Percentiles rank a stretch among this genome's conserved stretches.
These are phyloP conservation scores for Ptiloglossa arizonensis DNA, from an alignment of 1,140 invertebrate genomes.

Conservation along the genomic window DNA sequence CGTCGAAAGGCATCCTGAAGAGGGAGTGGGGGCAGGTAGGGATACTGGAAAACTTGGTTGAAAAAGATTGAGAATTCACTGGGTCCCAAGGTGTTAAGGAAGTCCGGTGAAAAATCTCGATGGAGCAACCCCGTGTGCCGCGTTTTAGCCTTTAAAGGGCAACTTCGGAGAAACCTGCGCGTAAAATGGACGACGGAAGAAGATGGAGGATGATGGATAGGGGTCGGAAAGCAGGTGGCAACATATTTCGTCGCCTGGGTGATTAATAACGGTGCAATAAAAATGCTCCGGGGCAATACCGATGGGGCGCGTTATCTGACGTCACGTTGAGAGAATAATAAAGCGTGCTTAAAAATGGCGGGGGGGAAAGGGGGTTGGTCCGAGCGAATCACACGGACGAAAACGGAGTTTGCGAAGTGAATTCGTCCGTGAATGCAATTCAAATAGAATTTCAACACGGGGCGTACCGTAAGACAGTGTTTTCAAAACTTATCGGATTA, in stretches of 20 bases:
- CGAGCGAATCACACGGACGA: too few species aligned
- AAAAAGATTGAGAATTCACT: too few species aligned
- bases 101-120: not conserved
- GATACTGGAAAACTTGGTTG: too few species aligned
- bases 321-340: not conserved
- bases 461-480: too few species aligned
- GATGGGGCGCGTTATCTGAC: conserved; percentile 16
- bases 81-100: too few species aligned
- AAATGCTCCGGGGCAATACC: conserved; percentile 18
- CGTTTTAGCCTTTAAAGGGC: not conserved
- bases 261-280: conserved; percentile 38
- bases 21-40: too few species aligned
- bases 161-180: not conserved
- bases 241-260: conserved; percentile 8
- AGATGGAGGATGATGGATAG: conserved; percentile 42
- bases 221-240: too few species aligned
- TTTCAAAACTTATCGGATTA: too few species aligned
- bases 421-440: too few species aligned
- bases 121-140: not conserved
- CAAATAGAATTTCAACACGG: too few species aligned
- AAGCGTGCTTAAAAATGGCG: not conserved
- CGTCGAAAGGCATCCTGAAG: too few species aligned
- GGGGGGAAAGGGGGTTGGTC: not conserved
- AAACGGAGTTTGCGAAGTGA: too few species aligned
- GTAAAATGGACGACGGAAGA: conserved; percentile 25